Evolutionary conservation across 1,140 invertebrate species (phyloP).

Genomic region (Anoplolepis gracilipes): DNA sequence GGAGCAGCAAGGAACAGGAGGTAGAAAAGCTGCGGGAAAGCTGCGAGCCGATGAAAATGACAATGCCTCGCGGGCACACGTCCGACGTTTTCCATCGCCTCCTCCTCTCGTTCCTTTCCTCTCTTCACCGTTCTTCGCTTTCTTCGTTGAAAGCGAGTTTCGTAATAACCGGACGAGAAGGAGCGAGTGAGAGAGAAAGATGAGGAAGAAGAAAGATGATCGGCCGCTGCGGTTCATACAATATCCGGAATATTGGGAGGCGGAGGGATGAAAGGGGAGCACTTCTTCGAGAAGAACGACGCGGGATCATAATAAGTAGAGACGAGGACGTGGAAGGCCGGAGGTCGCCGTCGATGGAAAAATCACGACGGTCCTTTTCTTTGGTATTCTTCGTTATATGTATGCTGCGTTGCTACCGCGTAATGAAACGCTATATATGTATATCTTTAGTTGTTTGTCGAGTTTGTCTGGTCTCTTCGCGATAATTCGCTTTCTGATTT

Average conservation of each 20-base stretch:
- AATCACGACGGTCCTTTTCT: conserved; percentile 55
- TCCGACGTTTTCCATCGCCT: conserved; percentile 72
- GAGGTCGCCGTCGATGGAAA: conserved; percentile 63
- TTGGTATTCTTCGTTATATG: not conserved
- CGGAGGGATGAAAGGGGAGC: not conserved
- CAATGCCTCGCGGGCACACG: conserved; percentile 76
- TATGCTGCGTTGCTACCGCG: not conserved
- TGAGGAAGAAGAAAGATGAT: conserved; percentile 65
- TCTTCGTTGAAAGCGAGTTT: conserved; percentile 73
- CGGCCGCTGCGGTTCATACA: conserved; percentile 70
- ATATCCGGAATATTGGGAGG: conserved; percentile 73
- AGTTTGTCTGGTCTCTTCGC: conserved; percentile 13
- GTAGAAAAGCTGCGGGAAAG: conserved; percentile 65
- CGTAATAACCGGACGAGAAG: conserved; percentile 73
- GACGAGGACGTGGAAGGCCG: conserved; percentile 40
- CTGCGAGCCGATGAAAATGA: conserved; percentile 76
- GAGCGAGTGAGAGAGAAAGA: conserved; percentile 1
- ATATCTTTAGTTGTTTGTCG: conserved; percentile 41
- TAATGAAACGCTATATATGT: conserved; percentile 59
- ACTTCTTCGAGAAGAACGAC: conserved; percentile 52
- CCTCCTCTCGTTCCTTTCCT: not conserved
- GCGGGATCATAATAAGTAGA: conserved; percentile 71
- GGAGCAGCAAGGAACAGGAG: conserved; percentile 41
- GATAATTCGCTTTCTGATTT: conserved; percentile 63
- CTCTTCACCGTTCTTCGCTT: conserved; percentile 12